These are phyloP conservation scores for Protosalanx chinensis DNA, from an alignment of 2,797 vertebrate species.

Conservation along the genomic window DNA sequence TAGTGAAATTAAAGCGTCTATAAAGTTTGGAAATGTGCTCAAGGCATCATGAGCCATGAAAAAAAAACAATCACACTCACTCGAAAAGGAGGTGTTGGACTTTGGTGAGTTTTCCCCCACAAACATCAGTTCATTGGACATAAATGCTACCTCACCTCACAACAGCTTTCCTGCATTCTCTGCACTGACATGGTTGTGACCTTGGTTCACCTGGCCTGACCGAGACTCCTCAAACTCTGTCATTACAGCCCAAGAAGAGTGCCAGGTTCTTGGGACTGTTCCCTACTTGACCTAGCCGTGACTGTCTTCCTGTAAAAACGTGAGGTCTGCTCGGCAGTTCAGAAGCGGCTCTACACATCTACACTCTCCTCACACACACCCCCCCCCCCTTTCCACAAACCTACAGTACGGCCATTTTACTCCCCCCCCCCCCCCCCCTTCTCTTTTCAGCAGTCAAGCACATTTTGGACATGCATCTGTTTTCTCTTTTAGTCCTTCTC, in stretches of 20 bases:
- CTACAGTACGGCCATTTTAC: neutral
- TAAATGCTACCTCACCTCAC: too few species aligned
- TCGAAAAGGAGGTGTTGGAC: too few species aligned
- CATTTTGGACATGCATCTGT: neutral
- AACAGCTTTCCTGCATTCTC: too few species aligned
- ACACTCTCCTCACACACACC: neutral
- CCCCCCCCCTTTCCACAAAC: neutral
- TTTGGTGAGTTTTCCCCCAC: too few species aligned
- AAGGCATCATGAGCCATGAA: conserved; percentile 40
- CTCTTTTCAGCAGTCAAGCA: neutral
- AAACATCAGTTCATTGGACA: neutral
- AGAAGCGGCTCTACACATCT: neutral
- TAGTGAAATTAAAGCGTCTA: conserved; percentile 43
- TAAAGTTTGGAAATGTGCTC: conserved; percentile 41
- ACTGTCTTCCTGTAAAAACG: conserved; percentile 1
- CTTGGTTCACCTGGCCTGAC: neutral
- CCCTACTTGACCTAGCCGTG: conserved; percentile 29
- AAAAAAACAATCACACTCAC: conserved; percentile 20
- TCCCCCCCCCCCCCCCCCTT: neutral
- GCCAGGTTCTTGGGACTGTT: conserved; percentile 17
- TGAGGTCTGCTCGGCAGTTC: neutral
- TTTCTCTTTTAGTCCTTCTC: neutral
- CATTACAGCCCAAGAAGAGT: conserved; percentile 13
- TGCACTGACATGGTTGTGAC: neutral
- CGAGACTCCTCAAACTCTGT: neutral